Percentiles rank a stretch among this genome's conserved stretches.
phyloP scores from a whole-genome alignment of 1,140 invertebrate genomes.

The Planococcus citri region DNA sequence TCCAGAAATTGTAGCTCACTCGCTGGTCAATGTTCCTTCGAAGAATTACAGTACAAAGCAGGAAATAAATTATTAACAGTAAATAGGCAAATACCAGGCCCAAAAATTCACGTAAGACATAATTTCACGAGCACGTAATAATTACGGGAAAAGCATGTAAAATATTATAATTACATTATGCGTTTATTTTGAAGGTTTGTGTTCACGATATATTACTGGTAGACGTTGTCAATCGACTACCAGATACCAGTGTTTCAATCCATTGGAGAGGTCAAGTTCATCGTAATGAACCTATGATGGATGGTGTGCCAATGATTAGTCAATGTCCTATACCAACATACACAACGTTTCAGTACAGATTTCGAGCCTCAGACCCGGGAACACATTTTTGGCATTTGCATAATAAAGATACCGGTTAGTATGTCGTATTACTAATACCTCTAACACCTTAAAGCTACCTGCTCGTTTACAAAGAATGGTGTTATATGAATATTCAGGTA shows the following conservation, averaged over 20 bases:
- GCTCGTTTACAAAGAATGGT: too few species aligned
- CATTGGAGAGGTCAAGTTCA: conserved; percentile 77
- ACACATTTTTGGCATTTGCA: conserved; percentile 55
- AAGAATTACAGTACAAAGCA: conserved; percentile 29
- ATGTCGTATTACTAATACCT: not conserved
- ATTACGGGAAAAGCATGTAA: not conserved
- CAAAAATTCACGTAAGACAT: conserved; percentile 51
- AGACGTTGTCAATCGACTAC: conserved; percentile 64
- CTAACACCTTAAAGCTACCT: too few species aligned
- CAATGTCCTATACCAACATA: conserved; percentile 71
- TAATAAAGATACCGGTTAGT: not conserved
- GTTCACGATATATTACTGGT: conserved; percentile 73
- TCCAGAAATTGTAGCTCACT: not conserved
- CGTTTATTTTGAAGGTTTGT: conserved; percentile 47
- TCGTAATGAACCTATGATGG: conserved; percentile 65
- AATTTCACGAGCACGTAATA: not conserved
- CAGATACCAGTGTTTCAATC: conserved; percentile 53
- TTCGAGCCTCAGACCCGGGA: conserved; percentile 52
- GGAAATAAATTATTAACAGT: conserved; percentile 56
- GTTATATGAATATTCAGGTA: too few species aligned
- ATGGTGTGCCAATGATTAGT: conserved; percentile 69
- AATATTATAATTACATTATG: not conserved
- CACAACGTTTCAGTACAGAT: conserved; percentile 71
- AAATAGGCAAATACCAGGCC: conserved; percentile 70
- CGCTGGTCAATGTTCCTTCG: not conserved